A percentile compares a stretch with the other conserved stretches of the same genome.
Conservation (phyloP, 2,113 vertebrate genomes). For the Cavia porcellus region DNA sequence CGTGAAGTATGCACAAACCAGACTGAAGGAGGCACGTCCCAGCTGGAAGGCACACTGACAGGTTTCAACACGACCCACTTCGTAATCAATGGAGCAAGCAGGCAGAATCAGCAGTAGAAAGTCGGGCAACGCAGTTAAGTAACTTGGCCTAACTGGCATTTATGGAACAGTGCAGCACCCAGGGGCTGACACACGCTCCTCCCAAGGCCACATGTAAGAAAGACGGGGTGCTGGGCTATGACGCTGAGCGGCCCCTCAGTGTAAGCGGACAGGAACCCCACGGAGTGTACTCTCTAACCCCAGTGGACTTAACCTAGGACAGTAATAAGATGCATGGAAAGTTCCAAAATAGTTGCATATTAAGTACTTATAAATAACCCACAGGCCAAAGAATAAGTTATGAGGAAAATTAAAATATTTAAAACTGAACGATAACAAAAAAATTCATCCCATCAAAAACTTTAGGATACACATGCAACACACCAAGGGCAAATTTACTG, state of each 20-base stretch:
- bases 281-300: not conserved
- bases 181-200: not conserved
- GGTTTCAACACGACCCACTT: not conserved
- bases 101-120: not conserved
- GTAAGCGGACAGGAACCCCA: not conserved
- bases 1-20: not conserved
- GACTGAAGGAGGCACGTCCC: not conserved
- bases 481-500: not conserved
- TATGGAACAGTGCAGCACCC: not conserved
- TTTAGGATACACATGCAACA: not conserved
- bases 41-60: not conserved
- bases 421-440: constrained; percentile 33
- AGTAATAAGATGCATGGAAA: not conserved
- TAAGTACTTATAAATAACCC: not conserved
- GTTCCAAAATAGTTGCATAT: not conserved
- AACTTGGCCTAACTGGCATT: not conserved
- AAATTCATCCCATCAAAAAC: not conserved
- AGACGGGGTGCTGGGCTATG: not conserved
- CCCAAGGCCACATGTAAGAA: not conserved
- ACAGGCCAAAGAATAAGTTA: not conserved
- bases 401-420: constrained; percentile 37
- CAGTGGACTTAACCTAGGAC: not conserved
- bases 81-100: not conserved
- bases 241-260: not conserved
- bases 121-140: not conserved